Conservation (phyloP, 2,113 vertebrate species). For the Pelobates fuscus region DNA sequence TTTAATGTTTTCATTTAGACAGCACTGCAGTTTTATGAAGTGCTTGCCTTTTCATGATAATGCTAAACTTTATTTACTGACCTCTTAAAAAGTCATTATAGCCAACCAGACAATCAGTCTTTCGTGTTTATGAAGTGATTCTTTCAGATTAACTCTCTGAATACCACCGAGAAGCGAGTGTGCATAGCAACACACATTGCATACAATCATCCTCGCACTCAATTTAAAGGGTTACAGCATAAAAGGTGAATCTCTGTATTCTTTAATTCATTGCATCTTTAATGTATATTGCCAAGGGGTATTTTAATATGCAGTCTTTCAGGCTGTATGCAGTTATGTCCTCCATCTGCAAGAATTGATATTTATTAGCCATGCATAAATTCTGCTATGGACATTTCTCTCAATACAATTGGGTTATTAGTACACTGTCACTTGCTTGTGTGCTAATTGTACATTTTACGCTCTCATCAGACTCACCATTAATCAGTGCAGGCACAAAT, state of each 20-base stretch:
- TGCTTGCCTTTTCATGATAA: neutral
- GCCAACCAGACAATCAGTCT: neutral
- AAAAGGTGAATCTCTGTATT: neutral
- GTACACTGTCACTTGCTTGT: slow-evolving; percentile 1
- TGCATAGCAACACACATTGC: neutral
- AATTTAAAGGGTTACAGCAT: neutral
- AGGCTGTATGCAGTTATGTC: neutral
- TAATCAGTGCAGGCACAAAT: slow-evolving; percentile 2
- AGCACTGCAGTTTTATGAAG: neutral
- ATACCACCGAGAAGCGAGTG: neutral
- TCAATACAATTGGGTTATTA: slow-evolving; percentile 15
- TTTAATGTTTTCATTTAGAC: neutral
- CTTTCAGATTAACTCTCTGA: neutral
- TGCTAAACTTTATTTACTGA: neutral
- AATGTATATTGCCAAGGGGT: neutral
- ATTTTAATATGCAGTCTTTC: neutral
- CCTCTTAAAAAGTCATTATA: neutral
- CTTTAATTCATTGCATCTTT: neutral
- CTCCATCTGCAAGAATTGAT: neutral
- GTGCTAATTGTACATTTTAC: slow-evolving; percentile 3
- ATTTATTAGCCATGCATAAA: neutral
- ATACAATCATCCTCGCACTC: neutral
- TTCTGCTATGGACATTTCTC: neutral
- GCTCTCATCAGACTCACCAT: neutral
- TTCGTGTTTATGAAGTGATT: neutral